phyloP scores from a whole-genome alignment of 2,113 vertebrate genomes.

The Eclectus roratus region DNA sequence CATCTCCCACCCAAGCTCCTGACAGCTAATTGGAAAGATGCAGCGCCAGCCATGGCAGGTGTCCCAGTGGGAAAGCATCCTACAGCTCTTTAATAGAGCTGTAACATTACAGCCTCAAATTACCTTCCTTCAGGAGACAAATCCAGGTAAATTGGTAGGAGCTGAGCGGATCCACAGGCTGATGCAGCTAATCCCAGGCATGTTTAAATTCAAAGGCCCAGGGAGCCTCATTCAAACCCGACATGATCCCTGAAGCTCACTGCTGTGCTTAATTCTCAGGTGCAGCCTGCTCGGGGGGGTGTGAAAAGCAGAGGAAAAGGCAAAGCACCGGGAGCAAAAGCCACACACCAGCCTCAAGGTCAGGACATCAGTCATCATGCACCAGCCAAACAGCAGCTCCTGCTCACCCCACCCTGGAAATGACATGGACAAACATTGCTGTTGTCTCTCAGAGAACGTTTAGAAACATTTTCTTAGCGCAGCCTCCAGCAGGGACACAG shows the following conservation, averaged over 20 bases:
- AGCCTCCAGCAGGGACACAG: neutral
- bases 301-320: neutral
- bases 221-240: neutral
- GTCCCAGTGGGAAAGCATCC: neutral
- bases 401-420: neutral
- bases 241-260: neutral
- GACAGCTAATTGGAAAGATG: neutral
- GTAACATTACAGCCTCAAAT: constrained; percentile 3
- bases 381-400: neutral
- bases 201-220: constrained; percentile 21
- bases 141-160: constrained; percentile 20
- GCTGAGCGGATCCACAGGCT: neutral
- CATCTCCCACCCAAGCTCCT: neutral
- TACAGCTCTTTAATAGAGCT: constrained; percentile 21
- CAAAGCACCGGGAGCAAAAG: neutral
- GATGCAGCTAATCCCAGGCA: constrained; percentile 35
- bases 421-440: neutral
- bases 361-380: neutral
- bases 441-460: neutral
- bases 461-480: neutral
- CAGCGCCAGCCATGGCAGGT: neutral
- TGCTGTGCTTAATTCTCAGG: neutral
- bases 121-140: constrained; percentile 21
- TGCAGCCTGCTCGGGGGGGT: neutral
- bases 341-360: neutral